Evolutionary conservation across 2,888 invertebrate species (phyloP), one percentile per base, ranked within the genome.

Genomic region (Agriopis aurantiaria): DNA sequence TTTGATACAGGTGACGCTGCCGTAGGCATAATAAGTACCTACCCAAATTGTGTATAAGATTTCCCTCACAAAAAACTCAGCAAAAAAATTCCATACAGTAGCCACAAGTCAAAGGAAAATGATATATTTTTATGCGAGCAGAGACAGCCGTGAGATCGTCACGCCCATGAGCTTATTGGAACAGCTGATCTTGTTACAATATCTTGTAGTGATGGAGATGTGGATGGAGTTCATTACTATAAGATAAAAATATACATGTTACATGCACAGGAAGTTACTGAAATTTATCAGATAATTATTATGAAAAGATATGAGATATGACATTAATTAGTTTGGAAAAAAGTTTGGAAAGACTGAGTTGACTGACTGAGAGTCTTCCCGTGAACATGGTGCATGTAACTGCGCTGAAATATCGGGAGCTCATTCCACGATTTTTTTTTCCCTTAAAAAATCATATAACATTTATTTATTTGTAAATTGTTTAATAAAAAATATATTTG

Each of bases 151-250:
- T 73, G 75, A 65, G 73, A 74, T 67, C 72, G 76, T 75, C 73
- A 77, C 72, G 75, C 69, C 68, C 53, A 46, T 72, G 64, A 56
- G 62, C 55, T 70, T 78, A 74, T 73, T 78, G 53, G 73, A 67
- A 74, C 78, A 76, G 63, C 69, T 72, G 76, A 75, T 78, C 69
- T 71, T 65, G 40, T 76, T 74, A 75, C 74, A 65, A 55, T 55
- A 57, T 53, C 65, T 57, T 14, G 17, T 57, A 65, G 63, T 56
- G 0, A 8, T 8, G 14, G 53, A 63, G 70, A 52, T 58, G n/a
- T 5, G 43, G 65, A 33, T 46, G 3, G 48, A 61, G 52, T 23
- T 59, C 40, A 46, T 69, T 43, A 63, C 63, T 33, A 8, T 1
- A 43, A 45, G 14, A 55, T 17, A 23, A 6, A 17, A 14, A 17